Evolutionary conservation across 2,797 vertebrate genomes (phyloP).

Genomic region (Aphelocoma californica): DNA sequence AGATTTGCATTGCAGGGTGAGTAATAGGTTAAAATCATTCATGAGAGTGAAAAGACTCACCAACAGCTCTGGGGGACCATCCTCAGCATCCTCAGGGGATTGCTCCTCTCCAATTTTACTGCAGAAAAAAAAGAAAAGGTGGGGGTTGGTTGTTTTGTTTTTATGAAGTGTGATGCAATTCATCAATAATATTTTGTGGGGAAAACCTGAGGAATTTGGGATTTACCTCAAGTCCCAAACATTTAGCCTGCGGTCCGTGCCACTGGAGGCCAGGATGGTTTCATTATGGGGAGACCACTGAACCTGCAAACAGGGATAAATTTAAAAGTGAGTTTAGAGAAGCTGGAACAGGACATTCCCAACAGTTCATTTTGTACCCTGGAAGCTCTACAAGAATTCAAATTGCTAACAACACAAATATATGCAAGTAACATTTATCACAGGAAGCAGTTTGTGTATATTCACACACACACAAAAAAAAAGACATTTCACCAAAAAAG

Average conservation of each 20-base stretch:
- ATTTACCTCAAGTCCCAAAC: constrained; percentile 95
- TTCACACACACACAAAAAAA: neutral
- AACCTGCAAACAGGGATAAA: constrained; percentile 76
- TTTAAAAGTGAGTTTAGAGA: neutral
- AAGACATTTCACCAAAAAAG: neutral
- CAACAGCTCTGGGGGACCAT: constrained; percentile 94
- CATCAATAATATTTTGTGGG: rapidly evolving
- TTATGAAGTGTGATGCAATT: neutral
- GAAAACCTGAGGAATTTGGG: neutral
- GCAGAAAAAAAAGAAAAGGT: neutral
- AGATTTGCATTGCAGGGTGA: neutral
- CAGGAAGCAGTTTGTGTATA: neutral
- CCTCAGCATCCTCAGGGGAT: constrained; percentile 96
- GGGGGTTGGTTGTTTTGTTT: neutral
- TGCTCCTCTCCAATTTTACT: constrained; percentile 99
- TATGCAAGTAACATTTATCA: rapidly evolving
- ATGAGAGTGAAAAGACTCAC: constrained; percentile 69
- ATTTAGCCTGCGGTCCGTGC: constrained; percentile 93
- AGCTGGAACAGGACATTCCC: neutral
- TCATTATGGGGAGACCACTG: constrained; percentile 99
- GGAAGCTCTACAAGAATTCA: neutral
- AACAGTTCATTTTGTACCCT: neutral
- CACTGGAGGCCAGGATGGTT: constrained; percentile 96
- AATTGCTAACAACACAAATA: rapidly evolving
- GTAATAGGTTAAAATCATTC: neutral